Evolutionary conservation across 2,113 vertebrate genomes (phyloP).

Genomic region (Coracopsis vasa): DNA sequence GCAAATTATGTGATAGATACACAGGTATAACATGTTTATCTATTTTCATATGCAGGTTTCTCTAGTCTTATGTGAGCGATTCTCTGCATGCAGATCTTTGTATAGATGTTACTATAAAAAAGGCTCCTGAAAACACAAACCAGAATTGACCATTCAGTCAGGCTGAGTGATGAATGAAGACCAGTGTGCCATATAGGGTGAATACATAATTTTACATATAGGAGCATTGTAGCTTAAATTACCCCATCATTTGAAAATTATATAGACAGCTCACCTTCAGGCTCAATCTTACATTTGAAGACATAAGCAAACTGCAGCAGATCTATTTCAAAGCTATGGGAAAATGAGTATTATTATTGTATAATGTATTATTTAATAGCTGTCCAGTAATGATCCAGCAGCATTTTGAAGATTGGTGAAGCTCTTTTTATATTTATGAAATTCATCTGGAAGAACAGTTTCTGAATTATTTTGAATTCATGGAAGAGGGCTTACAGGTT

Average conservation of each 20-base stretch:
- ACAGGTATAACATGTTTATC: not conserved
- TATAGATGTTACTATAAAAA: not conserved
- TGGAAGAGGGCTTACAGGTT: not conserved
- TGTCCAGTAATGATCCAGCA: not conserved
- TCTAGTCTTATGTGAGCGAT: not conserved
- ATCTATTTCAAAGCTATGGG: not conserved
- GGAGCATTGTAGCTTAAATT: not conserved
- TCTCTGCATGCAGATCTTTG: not conserved
- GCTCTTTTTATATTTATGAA: conserved; percentile 34
- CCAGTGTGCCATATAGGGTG: not conserved
- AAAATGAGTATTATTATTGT: not conserved
- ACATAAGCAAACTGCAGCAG: not conserved
- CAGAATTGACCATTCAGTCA: not conserved
- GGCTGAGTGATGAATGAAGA: not conserved
- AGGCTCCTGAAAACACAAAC: not conserved
- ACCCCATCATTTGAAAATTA: not conserved
- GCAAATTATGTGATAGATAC: not conserved
- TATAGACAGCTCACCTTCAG: not conserved
- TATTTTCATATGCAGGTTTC: not conserved
- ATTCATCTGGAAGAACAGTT: not conserved
- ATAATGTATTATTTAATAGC: conserved; percentile 21
- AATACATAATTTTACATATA: not conserved
- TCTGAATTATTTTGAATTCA: conserved; percentile 30
- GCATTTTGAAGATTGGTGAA: not conserved
- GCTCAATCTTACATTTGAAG: not conserved